Conservation (phyloP, 35 echinoderm and acorn worm genomes). For the Anneissia japonica region DNA sequence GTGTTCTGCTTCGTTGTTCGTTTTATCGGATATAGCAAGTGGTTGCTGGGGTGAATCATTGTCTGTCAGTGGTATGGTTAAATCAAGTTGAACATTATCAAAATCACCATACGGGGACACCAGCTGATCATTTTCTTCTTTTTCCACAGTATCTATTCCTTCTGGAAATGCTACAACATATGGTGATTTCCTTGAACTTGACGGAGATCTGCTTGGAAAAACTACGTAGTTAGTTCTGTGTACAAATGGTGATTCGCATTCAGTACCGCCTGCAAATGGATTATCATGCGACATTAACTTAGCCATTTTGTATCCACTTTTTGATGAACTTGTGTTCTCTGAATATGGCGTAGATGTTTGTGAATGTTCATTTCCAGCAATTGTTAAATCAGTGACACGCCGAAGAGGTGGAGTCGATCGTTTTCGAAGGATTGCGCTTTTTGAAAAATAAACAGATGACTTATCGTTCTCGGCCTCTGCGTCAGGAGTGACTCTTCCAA, state of each 20-base stretch:
- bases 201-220: background rate
- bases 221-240: conserved; percentile 7
- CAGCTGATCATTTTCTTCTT: background rate
- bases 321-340: background rate
- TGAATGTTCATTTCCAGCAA: background rate
- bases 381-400: background rate
- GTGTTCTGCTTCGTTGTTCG: background rate
- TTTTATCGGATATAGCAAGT: background rate
- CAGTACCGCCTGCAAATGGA: background rate
- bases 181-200: background rate
- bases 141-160: background rate
- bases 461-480: background rate
- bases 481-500: background rate
- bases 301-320: background rate
- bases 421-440: background rate
- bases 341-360: background rate
- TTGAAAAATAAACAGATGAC: background rate
- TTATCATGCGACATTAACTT: background rate
- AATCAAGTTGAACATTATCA: background rate
- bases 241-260: background rate
- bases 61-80: background rate
- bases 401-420: background rate
- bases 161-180: conserved; percentile 3
- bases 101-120: background rate
- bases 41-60: background rate